Percentiles rank a stretch among this genome's conserved stretches.
phyloP scores from a whole-genome alignment of 1,140 invertebrate genomes.

The Reticulitermes speratus region DNA sequence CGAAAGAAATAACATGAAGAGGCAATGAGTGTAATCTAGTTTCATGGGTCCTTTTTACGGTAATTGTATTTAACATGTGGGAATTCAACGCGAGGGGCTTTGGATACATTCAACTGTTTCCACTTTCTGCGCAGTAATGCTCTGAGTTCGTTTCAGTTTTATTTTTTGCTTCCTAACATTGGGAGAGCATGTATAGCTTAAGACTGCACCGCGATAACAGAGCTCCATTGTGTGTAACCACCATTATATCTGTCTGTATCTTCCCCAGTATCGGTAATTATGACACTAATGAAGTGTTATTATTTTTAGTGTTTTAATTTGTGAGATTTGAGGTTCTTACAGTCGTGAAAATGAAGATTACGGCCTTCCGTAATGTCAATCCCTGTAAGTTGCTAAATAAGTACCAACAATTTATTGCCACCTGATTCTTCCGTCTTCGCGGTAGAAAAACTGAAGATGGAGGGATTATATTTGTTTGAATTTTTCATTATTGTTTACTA shows the following conservation, averaged over 20 bases:
- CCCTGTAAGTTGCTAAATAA: no score
- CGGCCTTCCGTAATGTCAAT: no score
- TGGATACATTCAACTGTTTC: neutral
- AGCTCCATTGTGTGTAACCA: neutral
- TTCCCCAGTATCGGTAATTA: neutral
- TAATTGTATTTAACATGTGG: slow-evolving; percentile 7
- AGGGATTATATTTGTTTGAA: no score
- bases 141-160: neutral
- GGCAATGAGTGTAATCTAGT: slow-evolving; percentile 5
- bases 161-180: neutral
- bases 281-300: no score
- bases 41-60: neutral
- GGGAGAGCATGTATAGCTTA: neutral
- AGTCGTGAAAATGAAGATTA: no score
- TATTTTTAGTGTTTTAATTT: no score
- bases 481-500: no score
- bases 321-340: no score
- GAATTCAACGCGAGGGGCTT: neutral
- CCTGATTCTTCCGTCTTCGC: no score
- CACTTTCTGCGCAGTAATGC: neutral
- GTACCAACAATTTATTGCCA: no score
- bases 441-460: no score
- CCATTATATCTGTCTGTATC: neutral
- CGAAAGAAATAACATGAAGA: neutral
- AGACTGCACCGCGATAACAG: neutral